Conservation (phyloP, 2,113 vertebrate genomes). For the Pycnonotus jocosus region DNA sequence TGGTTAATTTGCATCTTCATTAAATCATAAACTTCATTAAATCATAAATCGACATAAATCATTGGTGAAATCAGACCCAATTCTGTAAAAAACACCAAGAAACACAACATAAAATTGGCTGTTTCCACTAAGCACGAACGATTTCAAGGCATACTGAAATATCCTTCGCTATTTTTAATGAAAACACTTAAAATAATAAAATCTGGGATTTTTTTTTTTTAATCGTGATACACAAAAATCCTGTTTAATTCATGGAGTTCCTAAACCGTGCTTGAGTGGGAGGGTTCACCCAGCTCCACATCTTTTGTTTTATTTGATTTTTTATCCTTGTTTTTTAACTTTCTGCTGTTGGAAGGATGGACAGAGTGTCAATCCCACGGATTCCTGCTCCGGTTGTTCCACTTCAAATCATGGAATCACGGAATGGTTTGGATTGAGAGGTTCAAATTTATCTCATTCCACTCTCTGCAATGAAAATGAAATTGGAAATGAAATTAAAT, state of each 20-base stretch:
- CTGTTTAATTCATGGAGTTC: not conserved
- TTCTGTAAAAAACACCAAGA: not conserved
- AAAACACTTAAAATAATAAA: not conserved
- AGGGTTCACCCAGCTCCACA: not conserved
- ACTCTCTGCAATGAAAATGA: too few relatives aligned
- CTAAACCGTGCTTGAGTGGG: not conserved
- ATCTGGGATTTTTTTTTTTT: accelerated
- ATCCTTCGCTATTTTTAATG: not conserved
- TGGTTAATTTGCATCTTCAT: not conserved
- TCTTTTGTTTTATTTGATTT: not conserved
- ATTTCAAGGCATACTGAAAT: not conserved
- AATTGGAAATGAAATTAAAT: too few relatives aligned
- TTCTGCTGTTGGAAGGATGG: not conserved
- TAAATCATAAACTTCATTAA: not conserved
- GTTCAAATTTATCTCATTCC: too few relatives aligned
- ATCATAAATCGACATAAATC: not conserved
- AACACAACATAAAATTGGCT: not conserved
- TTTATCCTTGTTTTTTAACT: not conserved
- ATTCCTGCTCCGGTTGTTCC: not conserved
- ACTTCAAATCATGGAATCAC: not conserved
- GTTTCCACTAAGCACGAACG: not conserved
- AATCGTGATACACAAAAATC: not conserved
- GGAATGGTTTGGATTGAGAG: not conserved
- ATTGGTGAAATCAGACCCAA: not conserved
- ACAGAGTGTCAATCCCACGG: not conserved